Percentiles rank a stretch among this genome's conserved stretches.
These are phyloP conservation scores for Staurois parvus DNA, from an alignment of 2,797 vertebrate species.

Conservation along the genomic window DNA sequence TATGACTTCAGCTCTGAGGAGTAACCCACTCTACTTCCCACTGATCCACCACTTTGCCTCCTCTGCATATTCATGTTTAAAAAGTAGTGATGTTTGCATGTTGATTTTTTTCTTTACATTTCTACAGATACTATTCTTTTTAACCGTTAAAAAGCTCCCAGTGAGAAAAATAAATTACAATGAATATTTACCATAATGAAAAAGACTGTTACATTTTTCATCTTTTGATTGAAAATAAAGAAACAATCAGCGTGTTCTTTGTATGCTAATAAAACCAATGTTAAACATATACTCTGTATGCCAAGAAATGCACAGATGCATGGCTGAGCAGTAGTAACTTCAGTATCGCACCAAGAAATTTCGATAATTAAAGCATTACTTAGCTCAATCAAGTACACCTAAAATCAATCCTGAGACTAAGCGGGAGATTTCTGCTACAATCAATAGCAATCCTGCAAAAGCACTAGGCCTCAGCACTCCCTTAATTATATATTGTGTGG, in stretches of 20 bases:
- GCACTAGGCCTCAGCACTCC: conserved; percentile 64
- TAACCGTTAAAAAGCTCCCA: no score
- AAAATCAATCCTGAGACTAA: conserved; percentile 63
- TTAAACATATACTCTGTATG: conserved; percentile 68
- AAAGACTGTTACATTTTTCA: no score
- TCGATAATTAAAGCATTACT: conserved; percentile 67
- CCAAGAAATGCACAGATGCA: conserved; percentile 60
- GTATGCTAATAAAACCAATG: conserved; percentile 23
- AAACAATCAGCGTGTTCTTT: background rate
- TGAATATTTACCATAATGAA: no score
- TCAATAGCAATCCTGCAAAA: conserved; percentile 62
- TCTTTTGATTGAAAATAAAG: no score
- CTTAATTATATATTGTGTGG: conserved; percentile 62
- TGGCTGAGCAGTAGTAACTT: conserved; percentile 70
- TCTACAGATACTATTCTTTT: no score
- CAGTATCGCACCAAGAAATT: conserved; percentile 64
- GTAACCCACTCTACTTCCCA: no score
- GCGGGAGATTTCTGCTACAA: conserved; percentile 57
- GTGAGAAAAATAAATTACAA: no score
- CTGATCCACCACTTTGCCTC: no score
- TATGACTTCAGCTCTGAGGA: no score
- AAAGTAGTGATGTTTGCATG: no score
- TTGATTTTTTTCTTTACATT: no score
- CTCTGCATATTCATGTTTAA: no score
- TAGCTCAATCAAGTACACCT: conserved; percentile 63